Conservation (phyloP, 2,797 vertebrate species). For the Eupleurogrammus muticus region DNA sequence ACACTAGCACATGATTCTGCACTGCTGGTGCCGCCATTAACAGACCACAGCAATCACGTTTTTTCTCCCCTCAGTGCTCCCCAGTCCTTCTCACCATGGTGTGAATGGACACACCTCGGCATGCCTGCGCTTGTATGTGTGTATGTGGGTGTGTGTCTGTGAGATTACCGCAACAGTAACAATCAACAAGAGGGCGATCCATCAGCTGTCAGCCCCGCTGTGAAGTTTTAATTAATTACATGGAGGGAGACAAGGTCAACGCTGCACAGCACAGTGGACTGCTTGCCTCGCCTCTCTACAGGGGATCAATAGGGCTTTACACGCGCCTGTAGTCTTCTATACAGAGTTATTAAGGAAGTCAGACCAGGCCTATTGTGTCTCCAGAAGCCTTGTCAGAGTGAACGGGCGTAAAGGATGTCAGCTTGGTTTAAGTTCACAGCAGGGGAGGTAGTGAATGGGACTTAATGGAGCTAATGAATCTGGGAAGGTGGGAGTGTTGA, state of each 20-base stretch:
- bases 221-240: slow-evolving; percentile 88
- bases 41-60: slow-evolving; percentile 36
- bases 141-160: slow-evolving; percentile 25
- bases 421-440: slow-evolving; percentile 74
- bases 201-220: slow-evolving; percentile 81
- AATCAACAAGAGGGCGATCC: slow-evolving; percentile 83
- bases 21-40: slow-evolving; percentile 46
- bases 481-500: slow-evolving; percentile 54
- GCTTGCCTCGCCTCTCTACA: slow-evolving; percentile 60
- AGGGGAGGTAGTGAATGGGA: slow-evolving; percentile 67
- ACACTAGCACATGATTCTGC: slow-evolving; percentile 6
- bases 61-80: slow-evolving; percentile 1
- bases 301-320: slow-evolving; percentile 81
- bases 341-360: slow-evolving; percentile 79
- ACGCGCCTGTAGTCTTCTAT: slow-evolving; percentile 69
- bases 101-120: slow-evolving; percentile 52
- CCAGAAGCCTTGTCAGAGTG: slow-evolving; percentile 67
- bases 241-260: slow-evolving; percentile 83
- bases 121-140: slow-evolving; percentile 23
- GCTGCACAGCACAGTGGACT: slow-evolving; percentile 63
- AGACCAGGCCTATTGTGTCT: slow-evolving; percentile 69
- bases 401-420: slow-evolving; percentile 66
- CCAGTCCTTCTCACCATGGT: slow-evolving; percentile 27
- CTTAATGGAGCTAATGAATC: slow-evolving; percentile 78
- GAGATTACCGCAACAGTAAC: slow-evolving; percentile 75